Percentiles rank a stretch among this genome's conserved stretches.
phyloP scores from a whole-genome alignment of 2,888 invertebrate species.

The Pristionchus arcanus region DNA sequence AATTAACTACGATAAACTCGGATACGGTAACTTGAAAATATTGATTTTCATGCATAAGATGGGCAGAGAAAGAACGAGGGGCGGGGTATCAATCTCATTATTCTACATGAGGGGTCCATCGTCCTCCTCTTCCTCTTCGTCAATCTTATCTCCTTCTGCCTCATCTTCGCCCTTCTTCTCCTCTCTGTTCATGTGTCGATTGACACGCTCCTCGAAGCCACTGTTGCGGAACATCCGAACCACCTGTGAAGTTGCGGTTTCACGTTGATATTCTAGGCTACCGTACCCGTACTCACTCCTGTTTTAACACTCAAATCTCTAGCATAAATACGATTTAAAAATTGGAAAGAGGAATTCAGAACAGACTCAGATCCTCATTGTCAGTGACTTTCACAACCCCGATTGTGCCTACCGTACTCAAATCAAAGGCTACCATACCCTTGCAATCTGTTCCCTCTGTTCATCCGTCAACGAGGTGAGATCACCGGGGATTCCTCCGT shows the following conservation, averaged over 20 bases:
- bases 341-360: too few relatives aligned
- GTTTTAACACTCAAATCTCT: too few relatives aligned
- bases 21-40: too few relatives aligned
- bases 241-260: neutral
- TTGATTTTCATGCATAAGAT: too few relatives aligned
- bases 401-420: neutral
- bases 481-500: neutral
- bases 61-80: neutral
- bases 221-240: conserved; percentile 30
- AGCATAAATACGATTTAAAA: neutral
- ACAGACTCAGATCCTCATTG: too few relatives aligned
- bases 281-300: too few relatives aligned
- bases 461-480: neutral
- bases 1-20: too few relatives aligned
- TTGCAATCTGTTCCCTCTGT: conserved; percentile 8
- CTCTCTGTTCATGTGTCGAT: conserved; percentile 32
- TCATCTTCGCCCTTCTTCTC: conserved; percentile 3
- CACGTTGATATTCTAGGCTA: neutral
- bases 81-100: neutral
- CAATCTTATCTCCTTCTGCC: neutral
- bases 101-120: neutral
- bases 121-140: neutral
- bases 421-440: neutral
- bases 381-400: neutral
- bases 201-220: conserved; percentile 13